phyloP scores from a whole-genome alignment of 2,888 invertebrate species.

The Pyrrhosoma nymphula region DNA sequence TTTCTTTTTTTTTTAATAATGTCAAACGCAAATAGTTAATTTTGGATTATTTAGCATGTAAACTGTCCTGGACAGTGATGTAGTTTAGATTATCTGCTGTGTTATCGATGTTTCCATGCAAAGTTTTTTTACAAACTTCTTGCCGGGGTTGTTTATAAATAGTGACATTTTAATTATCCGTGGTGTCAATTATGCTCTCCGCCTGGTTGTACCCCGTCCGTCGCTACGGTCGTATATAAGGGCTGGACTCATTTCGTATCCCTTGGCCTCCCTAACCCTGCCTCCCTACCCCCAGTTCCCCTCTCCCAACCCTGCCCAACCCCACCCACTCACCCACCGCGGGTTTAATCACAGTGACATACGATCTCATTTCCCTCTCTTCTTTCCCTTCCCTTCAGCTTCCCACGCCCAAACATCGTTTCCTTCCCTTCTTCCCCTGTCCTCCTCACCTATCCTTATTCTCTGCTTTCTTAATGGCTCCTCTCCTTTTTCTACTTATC shows the following conservation, averaged over 20 bases:
- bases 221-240: constrained; percentile 7
- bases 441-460: neutral
- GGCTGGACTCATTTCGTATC: constrained; percentile 28
- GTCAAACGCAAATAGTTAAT: too few species aligned
- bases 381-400: neutral
- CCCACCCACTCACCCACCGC: neutral
- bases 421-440: neutral
- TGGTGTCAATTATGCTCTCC: neutral
- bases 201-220: neutral
- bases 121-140: neutral
- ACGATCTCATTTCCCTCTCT: constrained; percentile 23
- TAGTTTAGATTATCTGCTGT: too few species aligned
- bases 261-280: neutral
- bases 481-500: neutral
- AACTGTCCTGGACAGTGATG: too few species aligned
- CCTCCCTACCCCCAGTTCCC: neutral
- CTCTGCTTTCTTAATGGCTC: neutral
- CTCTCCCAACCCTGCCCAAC: too few species aligned
- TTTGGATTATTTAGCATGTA: too few species aligned
- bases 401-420: neutral
- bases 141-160: neutral
- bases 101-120: neutral
- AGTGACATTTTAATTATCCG: neutral
- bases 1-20: too few species aligned
- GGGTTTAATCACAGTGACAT: constrained; percentile 32